Percentiles rank a stretch among this genome's conserved stretches.
phyloP scores from a whole-genome alignment of 2,113 vertebrate species.

The Siphamia tubifer region DNA sequence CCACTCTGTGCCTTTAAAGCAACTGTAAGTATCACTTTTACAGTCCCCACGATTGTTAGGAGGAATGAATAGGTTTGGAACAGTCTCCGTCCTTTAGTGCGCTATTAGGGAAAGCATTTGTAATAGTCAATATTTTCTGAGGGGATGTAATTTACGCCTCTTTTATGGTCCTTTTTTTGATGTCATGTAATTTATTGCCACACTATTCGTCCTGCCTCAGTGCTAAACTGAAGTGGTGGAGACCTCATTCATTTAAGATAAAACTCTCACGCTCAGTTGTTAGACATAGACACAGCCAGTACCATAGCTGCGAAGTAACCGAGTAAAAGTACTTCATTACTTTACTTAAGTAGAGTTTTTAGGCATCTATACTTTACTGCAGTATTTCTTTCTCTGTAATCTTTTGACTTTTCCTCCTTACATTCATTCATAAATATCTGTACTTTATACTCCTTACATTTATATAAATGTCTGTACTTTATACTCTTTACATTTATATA shows the following conservation, averaged over 20 bases:
- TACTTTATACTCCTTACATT: too few species aligned
- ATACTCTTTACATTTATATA: too few species aligned
- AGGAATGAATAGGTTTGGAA: constrained; percentile 73
- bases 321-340: too few species aligned
- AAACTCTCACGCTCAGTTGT: constrained; percentile 69
- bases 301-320: too few species aligned
- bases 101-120: constrained; percentile 76
- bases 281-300: constrained; percentile 66
- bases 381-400: too few species aligned
- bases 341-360: too few species aligned
- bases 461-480: too few species aligned
- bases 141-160: constrained; percentile 76
- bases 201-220: constrained; percentile 43
- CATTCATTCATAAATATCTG: too few species aligned
- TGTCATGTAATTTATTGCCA: constrained; percentile 77
- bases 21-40: constrained; percentile 69
- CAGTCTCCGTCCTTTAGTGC: constrained; percentile 74
- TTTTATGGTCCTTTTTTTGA: constrained; percentile 74
- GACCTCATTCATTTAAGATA: constrained; percentile 70
- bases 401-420: too few species aligned
- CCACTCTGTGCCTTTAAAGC: constrained; percentile 61
- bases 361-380: too few species aligned
- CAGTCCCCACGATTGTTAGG: constrained; percentile 61
- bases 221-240: constrained; percentile 50
- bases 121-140: constrained; percentile 75